Conservation (phyloP, 1,140 invertebrate genomes). For the Scylla paramamosain region DNA sequence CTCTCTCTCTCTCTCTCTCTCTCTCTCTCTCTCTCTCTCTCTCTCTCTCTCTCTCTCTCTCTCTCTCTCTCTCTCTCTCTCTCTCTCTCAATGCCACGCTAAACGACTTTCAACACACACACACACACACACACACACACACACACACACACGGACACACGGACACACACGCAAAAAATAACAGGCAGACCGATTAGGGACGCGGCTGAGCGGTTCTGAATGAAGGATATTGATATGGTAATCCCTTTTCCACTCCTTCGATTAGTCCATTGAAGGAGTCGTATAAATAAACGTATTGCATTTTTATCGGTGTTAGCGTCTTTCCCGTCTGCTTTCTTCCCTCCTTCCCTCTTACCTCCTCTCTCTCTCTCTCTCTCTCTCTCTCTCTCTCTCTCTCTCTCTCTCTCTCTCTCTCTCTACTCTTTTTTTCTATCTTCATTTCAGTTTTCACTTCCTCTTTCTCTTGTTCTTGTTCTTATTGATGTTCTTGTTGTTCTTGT, state of each 20-base stretch:
- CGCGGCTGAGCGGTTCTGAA: background rate
- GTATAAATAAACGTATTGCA: background rate
- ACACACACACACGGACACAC: background rate
- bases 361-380: background rate
- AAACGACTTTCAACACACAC: background rate
- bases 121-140: constrained; percentile 64
- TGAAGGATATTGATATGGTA: background rate
- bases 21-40: too few relatives aligned
- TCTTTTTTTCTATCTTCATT: background rate
- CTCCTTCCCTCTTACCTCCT: background rate
- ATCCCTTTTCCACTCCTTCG: background rate
- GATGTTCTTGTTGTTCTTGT: too few relatives aligned
- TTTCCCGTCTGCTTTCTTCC: background rate
- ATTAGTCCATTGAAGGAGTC: background rate
- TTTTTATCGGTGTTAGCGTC: background rate
- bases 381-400: background rate
- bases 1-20: too few relatives aligned
- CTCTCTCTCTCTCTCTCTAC: background rate
- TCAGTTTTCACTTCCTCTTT: background rate
- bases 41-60: too few relatives aligned
- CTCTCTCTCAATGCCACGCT: too few relatives aligned
- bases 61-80: too few relatives aligned
- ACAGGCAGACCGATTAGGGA: background rate
- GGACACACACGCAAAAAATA: background rate
- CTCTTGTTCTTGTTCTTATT: background rate